phyloP scores from a whole-genome alignment of 2,888 invertebrate species.

The Eupithecia insigniata region DNA sequence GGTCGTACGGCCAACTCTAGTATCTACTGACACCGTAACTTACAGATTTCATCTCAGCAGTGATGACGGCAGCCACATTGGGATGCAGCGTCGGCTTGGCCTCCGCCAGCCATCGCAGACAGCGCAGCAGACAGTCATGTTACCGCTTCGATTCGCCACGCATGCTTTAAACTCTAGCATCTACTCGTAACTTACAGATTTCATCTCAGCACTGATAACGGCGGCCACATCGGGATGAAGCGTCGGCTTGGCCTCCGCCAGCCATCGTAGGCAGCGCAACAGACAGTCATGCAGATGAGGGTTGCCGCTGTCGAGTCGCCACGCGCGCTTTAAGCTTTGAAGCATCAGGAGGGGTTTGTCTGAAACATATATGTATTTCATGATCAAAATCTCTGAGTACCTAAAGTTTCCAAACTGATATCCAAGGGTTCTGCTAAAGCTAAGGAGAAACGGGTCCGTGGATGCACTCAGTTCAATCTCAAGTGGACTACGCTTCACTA shows the following conservation, averaged over 20 bases:
- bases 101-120: constrained; percentile 78
- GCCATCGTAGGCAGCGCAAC: constrained; percentile 87
- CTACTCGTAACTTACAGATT: constrained; percentile 75
- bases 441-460: too few relatives aligned
- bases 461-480: too few relatives aligned
- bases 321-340: constrained; percentile 96
- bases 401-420: too few relatives aligned
- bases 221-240: constrained; percentile 80
- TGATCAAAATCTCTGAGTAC: not conserved
- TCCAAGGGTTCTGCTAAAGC: too few relatives aligned
- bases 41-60: constrained; percentile 48
- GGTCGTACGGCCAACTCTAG: too few relatives aligned
- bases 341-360: constrained; percentile 97
- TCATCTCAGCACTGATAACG: constrained; percentile 82
- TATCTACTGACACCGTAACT: too few relatives aligned
- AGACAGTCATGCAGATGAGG: constrained; percentile 94
- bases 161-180: constrained; percentile 98
- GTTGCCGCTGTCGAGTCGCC: constrained; percentile 86
- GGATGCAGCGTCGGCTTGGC: constrained; percentile 63
- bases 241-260: constrained; percentile 55
- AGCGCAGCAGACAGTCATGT: constrained; percentile 93
- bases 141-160: constrained; percentile 87
- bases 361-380: constrained; percentile 72
- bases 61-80: constrained; percentile 82
- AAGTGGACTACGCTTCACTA: too few relatives aligned